Percentiles rank a stretch among this genome's conserved stretches.
phyloP scores from a whole-genome alignment of 1,140 invertebrate genomes.

The Nylanderia fulva region DNA sequence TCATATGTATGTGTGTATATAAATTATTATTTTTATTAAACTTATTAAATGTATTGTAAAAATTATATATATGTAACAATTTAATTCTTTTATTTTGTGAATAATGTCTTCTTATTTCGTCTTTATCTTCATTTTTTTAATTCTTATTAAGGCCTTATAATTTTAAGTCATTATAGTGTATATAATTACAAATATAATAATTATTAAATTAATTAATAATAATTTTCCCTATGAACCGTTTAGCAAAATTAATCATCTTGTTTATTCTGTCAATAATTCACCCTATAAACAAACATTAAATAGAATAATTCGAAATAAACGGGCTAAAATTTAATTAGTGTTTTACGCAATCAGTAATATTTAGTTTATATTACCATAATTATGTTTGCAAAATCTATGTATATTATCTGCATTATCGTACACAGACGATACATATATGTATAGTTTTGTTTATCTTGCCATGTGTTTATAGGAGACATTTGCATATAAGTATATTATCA shows the following conservation, averaged over 20 bases:
- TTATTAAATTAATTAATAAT: slow-evolving; percentile 19
- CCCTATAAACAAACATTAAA: too few species aligned
- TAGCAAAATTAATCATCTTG: not conserved
- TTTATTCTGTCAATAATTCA: not conserved
- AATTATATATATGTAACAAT: not conserved
- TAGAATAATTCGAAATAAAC: too few species aligned
- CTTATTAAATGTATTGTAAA: not conserved
- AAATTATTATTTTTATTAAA: not conserved
- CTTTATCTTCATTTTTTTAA: not conserved
- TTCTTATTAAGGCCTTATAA: not conserved
- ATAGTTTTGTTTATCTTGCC: not conserved
- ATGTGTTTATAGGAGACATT: slow-evolving; percentile 5
- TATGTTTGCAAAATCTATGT: not conserved
- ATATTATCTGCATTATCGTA: not conserved
- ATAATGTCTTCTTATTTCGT: not conserved
- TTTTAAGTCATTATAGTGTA: not conserved
- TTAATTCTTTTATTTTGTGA: not conserved
- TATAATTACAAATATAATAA: slow-evolving; percentile 1
- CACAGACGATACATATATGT: not conserved
- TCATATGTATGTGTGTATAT: not conserved
- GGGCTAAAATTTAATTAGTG: too few species aligned
- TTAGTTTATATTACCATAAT: slow-evolving; percentile 1
- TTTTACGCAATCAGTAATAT: not conserved
- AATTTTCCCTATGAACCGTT: not conserved
- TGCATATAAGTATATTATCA: too few species aligned